These are phyloP conservation scores for Drosophila tsacasi DNA, from an alignment of 1,140 invertebrate genomes.

Conservation along the genomic window DNA sequence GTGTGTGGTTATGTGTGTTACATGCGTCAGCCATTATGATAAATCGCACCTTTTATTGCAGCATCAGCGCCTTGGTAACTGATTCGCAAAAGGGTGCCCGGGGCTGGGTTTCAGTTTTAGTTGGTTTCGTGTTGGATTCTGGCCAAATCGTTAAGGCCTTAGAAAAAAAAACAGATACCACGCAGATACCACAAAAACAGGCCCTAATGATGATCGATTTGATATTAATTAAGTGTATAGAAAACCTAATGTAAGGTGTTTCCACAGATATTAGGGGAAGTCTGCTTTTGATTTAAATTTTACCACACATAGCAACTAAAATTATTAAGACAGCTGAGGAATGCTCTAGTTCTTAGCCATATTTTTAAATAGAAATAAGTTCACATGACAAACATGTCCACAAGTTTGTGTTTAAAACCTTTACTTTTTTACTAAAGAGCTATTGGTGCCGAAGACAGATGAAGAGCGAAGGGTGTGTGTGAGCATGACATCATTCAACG, in stretches of 20 bases:
- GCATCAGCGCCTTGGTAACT: constrained; percentile 81
- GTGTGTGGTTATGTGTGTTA: constrained; percentile 12
- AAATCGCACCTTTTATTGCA: constrained; percentile 84
- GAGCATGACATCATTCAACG: constrained; percentile 76
- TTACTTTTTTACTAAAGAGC: neutral
- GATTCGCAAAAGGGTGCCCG: constrained; percentile 68
- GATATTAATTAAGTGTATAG: constrained; percentile 8
- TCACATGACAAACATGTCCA: neutral
- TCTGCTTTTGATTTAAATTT: neutral
- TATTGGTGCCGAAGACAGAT: neutral
- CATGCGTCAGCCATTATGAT: constrained; percentile 75
- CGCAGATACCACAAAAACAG: neutral
- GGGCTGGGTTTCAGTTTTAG: constrained; percentile 26
- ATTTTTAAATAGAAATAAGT: neutral
- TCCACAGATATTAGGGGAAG: neutral
- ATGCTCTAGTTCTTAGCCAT: neutral
- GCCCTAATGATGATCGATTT: constrained; percentile 10
- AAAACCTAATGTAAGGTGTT: neutral
- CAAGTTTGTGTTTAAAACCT: neutral
- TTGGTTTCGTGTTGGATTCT: constrained; percentile 27
- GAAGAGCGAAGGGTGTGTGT: neutral
- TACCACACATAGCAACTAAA: neutral
- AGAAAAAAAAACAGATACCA: constrained; percentile 36
- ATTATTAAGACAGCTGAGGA: neutral
- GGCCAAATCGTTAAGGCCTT: constrained; percentile 46